Conservation (phyloP, 2,113 vertebrate species). For the Speoplatyrhinus poulsoni region DNA sequence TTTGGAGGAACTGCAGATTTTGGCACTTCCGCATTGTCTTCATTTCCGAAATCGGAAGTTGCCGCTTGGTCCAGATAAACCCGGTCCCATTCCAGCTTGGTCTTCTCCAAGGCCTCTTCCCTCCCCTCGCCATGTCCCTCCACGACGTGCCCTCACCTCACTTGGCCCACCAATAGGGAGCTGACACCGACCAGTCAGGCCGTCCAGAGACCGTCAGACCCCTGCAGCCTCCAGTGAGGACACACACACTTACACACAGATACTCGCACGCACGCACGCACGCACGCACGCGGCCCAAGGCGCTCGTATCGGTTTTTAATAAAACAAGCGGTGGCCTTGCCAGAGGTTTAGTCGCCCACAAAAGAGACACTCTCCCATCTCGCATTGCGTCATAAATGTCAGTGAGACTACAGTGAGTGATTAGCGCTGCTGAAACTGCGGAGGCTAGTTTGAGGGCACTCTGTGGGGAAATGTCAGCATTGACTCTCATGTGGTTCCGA, state of each 20-base stretch:
- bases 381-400: conserved; percentile 17
- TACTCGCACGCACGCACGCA: background rate
- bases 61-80: too few species aligned
- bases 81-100: too few species aligned
- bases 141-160: conserved; percentile 54
- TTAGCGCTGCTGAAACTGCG: conserved; percentile 13
- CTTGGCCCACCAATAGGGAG: conserved; percentile 68
- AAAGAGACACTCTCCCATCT: conserved; percentile 6
- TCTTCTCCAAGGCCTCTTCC: background rate
- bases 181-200: conserved; percentile 81
- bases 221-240: conserved; percentile 44
- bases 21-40: too few species aligned
- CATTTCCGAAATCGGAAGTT: too few species aligned
- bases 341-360: conserved; percentile 32
- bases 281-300: conserved; percentile 38
- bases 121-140: background rate
- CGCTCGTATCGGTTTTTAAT: conserved; percentile 45
- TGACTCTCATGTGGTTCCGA: conserved; percentile 51
- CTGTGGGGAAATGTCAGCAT: conserved; percentile 39
- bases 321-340: conserved; percentile 39
- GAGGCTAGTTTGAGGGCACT: conserved; percentile 30
- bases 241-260: conserved; percentile 11
- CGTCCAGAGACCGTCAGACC: conserved; percentile 58
- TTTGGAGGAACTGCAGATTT: too few species aligned
- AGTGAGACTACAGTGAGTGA: conserved; percentile 20